phyloP scores from a whole-genome alignment of 1,140 invertebrate species.

The Maniola jurtina region DNA sequence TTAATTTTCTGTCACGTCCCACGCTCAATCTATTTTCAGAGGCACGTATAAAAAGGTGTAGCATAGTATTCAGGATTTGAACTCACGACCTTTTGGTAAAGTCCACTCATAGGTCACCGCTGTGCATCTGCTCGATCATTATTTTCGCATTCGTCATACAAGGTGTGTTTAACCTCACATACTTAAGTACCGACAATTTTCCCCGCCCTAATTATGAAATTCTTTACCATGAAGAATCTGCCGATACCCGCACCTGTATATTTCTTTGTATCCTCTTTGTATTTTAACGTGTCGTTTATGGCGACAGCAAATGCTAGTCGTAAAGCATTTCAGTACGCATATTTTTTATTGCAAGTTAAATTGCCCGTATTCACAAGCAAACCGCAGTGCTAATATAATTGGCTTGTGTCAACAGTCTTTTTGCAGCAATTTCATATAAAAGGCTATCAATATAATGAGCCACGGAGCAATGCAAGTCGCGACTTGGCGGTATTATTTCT shows the following conservation, averaged over 20 bases:
- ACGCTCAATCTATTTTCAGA: no score
- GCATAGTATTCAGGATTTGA: no score
- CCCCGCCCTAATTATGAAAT: slow-evolving; percentile 6
- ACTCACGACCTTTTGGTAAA: no score
- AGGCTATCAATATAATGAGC: slow-evolving; percentile 67
- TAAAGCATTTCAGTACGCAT: neutral
- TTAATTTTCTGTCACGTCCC: no score
- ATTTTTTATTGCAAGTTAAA: slow-evolving; percentile 18
- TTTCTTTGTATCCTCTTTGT: slow-evolving; percentile 1
- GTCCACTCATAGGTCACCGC: no score
- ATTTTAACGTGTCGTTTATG: neutral
- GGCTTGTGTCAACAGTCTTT: slow-evolving; percentile 55
- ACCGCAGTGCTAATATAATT: slow-evolving; percentile 31
- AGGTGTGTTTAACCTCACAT: no score
- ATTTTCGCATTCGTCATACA: no score
- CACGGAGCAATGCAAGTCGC: slow-evolving; percentile 42
- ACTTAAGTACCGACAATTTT: neutral
- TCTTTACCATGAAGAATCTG: neutral
- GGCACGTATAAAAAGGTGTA: no score
- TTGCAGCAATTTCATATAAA: slow-evolving; percentile 51
- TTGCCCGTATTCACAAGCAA: slow-evolving; percentile 11
- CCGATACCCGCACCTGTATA: neutral
- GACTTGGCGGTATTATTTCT: slow-evolving; percentile 61
- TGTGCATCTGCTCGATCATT: no score
- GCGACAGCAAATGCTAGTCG: neutral